phyloP scores from a whole-genome alignment of 2,113 vertebrate genomes.

The Perognathus longimembris region DNA sequence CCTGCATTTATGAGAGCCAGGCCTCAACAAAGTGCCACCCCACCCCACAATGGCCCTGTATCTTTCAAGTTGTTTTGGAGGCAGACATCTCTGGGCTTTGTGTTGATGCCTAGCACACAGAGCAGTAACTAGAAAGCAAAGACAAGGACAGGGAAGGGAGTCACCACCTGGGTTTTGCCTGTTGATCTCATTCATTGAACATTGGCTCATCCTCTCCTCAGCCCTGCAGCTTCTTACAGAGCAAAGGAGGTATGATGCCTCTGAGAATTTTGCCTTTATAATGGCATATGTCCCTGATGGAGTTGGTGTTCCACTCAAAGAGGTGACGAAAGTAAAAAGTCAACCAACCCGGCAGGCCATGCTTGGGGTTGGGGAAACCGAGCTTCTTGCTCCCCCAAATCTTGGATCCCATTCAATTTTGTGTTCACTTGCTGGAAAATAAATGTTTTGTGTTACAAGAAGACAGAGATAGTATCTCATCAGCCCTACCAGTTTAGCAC shows the following conservation, averaged over 20 bases:
- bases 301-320: not conserved
- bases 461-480: constrained; percentile 74
- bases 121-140: not conserved
- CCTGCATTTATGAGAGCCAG: not conserved
- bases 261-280: constrained; percentile 1
- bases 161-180: not conserved
- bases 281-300: not conserved
- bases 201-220: not conserved
- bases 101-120: not conserved
- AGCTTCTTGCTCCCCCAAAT: constrained; percentile 56
- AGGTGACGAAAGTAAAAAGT: not conserved
- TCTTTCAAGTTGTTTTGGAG: not conserved
- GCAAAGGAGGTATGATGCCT: not conserved
- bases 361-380: constrained; percentile 7
- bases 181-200: not conserved
- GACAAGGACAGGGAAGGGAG: not conserved
- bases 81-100: not conserved
- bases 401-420: constrained; percentile 75
- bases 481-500: constrained; percentile 55
- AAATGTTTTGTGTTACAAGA: constrained; percentile 77
- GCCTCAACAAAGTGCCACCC: not conserved
- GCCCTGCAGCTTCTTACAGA: not conserved
- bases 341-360: not conserved
- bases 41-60: not conserved
- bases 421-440: constrained; percentile 74